Percentiles rank a stretch among this genome's conserved stretches.
Evolutionary conservation across 2,113 vertebrate genomes (phyloP).

Genomic region (Accipiter cooperii): DNA sequence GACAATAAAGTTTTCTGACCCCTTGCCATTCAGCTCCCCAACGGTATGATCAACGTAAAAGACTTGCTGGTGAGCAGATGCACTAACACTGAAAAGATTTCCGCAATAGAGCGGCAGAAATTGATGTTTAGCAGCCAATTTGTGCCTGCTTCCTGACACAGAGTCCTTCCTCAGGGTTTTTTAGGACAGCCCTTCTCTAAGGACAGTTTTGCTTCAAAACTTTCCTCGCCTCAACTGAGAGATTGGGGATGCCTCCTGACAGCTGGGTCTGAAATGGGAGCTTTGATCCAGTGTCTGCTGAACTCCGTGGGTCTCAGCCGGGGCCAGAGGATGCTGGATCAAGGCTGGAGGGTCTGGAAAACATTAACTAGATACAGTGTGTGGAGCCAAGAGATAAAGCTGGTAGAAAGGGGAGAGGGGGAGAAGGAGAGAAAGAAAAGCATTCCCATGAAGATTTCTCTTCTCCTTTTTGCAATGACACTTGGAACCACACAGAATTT

Average conservation of each 20-base stretch:
- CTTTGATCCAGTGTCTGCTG: neutral
- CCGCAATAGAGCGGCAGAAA: neutral
- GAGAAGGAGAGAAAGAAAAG: neutral
- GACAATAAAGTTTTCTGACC: neutral
- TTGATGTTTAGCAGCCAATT: neutral
- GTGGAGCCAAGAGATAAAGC: neutral
- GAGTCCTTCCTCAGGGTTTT: neutral
- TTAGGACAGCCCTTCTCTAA: neutral
- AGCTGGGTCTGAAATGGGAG: neutral
- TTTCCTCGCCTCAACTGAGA: neutral
- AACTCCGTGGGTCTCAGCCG: neutral
- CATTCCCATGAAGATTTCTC: neutral
- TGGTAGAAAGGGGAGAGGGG: neutral
- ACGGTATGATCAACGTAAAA: neutral
- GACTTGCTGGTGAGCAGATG: neutral
- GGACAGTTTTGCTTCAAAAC: neutral
- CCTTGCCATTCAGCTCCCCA: neutral
- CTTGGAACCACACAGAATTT: neutral
- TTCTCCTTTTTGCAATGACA: neutral
- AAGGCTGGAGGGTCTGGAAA: neutral
- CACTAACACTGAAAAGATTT: neutral
- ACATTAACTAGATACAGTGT: neutral
- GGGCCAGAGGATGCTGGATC: neutral
- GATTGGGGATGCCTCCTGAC: neutral
- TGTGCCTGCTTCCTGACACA: neutral